Evolutionary conservation across 2,113 vertebrate genomes (phyloP).

Genomic region (Xyrauchen texanus): DNA sequence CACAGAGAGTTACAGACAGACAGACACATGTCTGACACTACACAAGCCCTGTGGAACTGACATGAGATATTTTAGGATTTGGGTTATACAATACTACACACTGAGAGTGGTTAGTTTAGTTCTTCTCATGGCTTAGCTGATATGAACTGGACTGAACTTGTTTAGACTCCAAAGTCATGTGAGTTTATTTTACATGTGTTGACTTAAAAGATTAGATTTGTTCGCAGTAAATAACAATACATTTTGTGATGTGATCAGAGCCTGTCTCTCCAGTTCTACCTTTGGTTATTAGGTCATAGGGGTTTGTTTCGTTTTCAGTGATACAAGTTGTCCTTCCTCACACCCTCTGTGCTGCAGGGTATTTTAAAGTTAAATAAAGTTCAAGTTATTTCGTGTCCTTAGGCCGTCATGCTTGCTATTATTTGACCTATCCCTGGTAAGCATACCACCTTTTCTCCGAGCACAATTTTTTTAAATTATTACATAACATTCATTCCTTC

Average conservation of each 20-base stretch:
- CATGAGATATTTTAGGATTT: constrained; percentile 60
- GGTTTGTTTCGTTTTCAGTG: neutral
- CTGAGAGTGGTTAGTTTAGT: neutral
- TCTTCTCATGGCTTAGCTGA: too few relatives aligned
- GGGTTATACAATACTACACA: constrained; percentile 36
- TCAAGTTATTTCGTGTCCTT: neutral
- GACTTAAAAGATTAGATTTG: neutral
- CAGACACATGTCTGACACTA: constrained; percentile 63
- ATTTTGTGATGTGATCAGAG: too few relatives aligned
- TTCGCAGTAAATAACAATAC: too few relatives aligned
- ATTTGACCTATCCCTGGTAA: neutral
- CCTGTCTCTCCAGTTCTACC: too few relatives aligned
- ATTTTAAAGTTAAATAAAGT: neutral
- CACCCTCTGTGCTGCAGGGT: neutral
- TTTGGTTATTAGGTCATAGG: too few relatives aligned
- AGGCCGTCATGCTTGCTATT: neutral
- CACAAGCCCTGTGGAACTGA: constrained; percentile 30
- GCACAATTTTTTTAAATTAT: too few relatives aligned
- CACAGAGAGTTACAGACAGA: constrained; percentile 60
- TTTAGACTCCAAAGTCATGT: too few relatives aligned
- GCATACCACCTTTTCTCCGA: too few relatives aligned
- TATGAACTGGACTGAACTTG: too few relatives aligned
- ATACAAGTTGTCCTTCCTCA: neutral
- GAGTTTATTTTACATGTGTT: neutral
- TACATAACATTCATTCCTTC: too few relatives aligned